Evolutionary conservation across 2,888 invertebrate genomes (phyloP).

Genomic region (Habroteleia sp.): DNA sequence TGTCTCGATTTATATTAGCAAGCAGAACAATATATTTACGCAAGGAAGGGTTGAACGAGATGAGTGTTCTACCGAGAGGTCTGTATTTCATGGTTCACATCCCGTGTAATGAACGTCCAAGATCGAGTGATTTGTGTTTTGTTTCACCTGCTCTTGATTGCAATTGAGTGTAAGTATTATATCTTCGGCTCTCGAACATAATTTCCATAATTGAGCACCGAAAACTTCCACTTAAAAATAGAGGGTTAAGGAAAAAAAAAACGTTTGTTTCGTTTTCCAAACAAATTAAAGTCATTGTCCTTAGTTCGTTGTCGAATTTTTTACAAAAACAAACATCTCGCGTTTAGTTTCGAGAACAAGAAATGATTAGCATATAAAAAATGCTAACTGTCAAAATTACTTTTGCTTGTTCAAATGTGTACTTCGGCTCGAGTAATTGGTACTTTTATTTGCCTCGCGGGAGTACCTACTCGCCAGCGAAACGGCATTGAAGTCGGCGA

Average conservation of each 20-base stretch:
- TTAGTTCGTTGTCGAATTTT: too few relatives aligned
- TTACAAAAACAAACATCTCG: too few relatives aligned
- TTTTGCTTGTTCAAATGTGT: constrained; percentile 57
- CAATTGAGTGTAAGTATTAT: too few relatives aligned
- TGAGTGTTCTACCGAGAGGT: constrained; percentile 56
- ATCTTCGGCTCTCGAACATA: too few relatives aligned
- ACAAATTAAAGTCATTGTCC: too few relatives aligned
- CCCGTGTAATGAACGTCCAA: constrained; percentile 62
- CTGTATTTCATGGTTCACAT: constrained; percentile 63
- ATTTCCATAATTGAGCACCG: too few relatives aligned
- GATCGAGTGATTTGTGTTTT: constrained; percentile 62
- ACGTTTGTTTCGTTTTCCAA: too few relatives aligned
- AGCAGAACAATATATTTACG: constrained; percentile 54
- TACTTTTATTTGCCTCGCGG: constrained; percentile 48
- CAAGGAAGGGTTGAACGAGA: constrained; percentile 58
- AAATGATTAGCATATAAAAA: too few relatives aligned
- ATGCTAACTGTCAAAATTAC: too few relatives aligned
- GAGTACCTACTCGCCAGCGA: constrained; percentile 47
- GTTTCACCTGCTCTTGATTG: constrained; percentile 35
- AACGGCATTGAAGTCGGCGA: constrained; percentile 50
- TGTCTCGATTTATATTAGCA: constrained; percentile 52
- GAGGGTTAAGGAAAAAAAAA: too few relatives aligned
- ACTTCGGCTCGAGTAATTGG: constrained; percentile 48
- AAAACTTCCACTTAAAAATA: too few relatives aligned
- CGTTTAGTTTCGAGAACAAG: too few relatives aligned